Conservation (phyloP, 2,113 vertebrate genomes). For the Pangasianodon gigas region DNA sequence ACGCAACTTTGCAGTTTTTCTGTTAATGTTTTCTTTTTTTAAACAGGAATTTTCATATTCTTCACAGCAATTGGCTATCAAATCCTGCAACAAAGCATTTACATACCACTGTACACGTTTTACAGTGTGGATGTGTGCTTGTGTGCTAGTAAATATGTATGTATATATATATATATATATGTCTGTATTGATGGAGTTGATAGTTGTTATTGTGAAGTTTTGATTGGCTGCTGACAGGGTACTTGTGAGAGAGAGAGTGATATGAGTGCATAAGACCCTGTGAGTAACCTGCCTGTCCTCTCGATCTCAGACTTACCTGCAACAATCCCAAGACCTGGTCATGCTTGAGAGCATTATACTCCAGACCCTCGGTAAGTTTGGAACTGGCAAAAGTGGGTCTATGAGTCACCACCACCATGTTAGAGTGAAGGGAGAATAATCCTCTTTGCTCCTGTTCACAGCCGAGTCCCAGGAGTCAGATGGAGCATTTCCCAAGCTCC, state of each 20-base stretch:
- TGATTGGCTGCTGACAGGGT: conserved; percentile 41
- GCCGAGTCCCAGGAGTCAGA: conserved; percentile 51
- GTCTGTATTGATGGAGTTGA: conserved; percentile 8
- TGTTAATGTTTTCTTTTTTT: neutral
- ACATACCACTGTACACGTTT: neutral
- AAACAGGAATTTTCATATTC: conserved; percentile 18
- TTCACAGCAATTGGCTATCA: conserved; percentile 12
- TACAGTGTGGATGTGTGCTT: conserved; percentile 16
- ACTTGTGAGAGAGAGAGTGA: conserved; percentile 50
- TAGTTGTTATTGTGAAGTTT: conserved; percentile 22
- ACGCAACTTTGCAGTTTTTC: neutral
- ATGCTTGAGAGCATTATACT: conserved; percentile 99
- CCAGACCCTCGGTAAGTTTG: conserved; percentile 98
- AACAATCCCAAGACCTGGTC: conserved; percentile 99
- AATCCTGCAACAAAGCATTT: conserved; percentile 2
- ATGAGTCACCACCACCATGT: conserved; percentile 61
- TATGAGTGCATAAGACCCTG: conserved; percentile 70
- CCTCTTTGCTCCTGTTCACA: conserved; percentile 63
- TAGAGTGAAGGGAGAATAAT: conserved; percentile 63
- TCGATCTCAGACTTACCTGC: conserved; percentile 94
- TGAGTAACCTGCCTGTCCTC: conserved; percentile 88
- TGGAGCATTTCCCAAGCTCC: neutral
- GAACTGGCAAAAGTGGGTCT: conserved; percentile 67
- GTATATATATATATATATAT: neutral
- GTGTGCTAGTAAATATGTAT: neutral